Percentiles rank a stretch among this genome's conserved stretches.
phyloP scores from a whole-genome alignment of 2,113 vertebrate species.

The Ctenomys sociabilis region DNA sequence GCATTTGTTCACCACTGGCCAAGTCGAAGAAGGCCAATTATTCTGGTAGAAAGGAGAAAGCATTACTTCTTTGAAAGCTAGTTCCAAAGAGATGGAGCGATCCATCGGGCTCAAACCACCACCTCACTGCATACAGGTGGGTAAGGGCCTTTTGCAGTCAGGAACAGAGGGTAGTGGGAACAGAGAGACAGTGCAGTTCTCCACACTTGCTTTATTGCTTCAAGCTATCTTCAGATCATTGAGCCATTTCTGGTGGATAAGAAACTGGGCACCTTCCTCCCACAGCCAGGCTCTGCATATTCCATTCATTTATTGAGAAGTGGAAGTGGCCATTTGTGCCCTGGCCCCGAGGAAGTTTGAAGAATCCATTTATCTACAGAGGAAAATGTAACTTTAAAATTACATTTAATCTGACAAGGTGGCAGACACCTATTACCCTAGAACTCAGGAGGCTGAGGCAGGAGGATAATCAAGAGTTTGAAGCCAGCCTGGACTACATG shows the following conservation, averaged over 20 bases:
- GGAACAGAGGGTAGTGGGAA: background rate
- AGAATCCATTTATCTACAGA: background rate
- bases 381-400: background rate
- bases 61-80: background rate
- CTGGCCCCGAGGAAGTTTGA: background rate
- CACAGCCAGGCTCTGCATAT: background rate
- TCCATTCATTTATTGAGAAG: background rate
- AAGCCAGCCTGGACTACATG: background rate
- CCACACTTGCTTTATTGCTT: background rate
- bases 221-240: background rate
- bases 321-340: background rate
- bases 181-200: background rate
- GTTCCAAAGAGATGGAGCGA: background rate
- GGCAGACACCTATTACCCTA: background rate
- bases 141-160: background rate
- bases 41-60: background rate
- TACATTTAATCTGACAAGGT: background rate
- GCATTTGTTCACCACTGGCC: background rate
- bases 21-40: background rate
- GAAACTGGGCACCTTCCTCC: background rate
- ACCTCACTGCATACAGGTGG: background rate
- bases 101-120: background rate
- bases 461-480: background rate
- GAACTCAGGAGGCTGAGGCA: background rate
- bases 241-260: background rate